These are phyloP conservation scores for Uloborus plumipes DNA, from an alignment of 2,888 invertebrate species.

Conservation along the genomic window DNA sequence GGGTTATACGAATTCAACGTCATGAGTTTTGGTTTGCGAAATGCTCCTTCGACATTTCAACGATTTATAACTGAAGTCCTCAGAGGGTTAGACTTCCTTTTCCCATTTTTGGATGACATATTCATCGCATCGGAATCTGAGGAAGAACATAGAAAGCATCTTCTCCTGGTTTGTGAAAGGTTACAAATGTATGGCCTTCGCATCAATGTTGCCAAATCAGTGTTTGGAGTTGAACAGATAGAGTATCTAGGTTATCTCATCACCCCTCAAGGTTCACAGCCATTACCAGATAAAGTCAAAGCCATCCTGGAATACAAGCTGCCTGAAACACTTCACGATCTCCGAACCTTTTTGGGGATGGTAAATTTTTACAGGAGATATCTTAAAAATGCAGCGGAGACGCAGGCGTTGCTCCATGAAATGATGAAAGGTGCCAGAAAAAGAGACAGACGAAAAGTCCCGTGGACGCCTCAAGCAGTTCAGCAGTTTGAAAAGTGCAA, in stretches of 20 bases:
- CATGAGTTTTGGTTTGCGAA: not conserved
- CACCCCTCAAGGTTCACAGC: constrained; percentile 1
- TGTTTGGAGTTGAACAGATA: constrained; percentile 8
- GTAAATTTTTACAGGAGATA: constrained; percentile 54
- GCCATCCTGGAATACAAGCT: constrained; percentile 22
- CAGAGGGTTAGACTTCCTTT: not conserved
- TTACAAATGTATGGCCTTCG: constrained; percentile 19
- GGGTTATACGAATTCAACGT: too few species aligned
- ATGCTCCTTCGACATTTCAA: constrained; percentile 16
- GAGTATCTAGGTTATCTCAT: constrained; percentile 40
- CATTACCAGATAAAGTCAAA: not conserved
- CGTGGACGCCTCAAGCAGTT: too few species aligned
- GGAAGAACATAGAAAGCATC: constrained; percentile 14
- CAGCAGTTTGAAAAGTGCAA: too few species aligned
- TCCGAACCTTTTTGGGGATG: constrained; percentile 44
- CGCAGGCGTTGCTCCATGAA: constrained; percentile 7
- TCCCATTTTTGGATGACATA: constrained; percentile 42
- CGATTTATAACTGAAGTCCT: constrained; percentile 17
- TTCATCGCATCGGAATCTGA: not conserved
- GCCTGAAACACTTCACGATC: constrained; percentile 18
- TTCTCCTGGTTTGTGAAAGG: constrained; percentile 5
- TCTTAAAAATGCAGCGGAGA: constrained; percentile 21
- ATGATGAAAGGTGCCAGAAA: too few species aligned
- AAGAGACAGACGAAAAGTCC: too few species aligned
- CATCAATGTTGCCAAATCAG: constrained; percentile 26